phyloP scores from a whole-genome alignment of 1,140 invertebrate species.

The Saxidomus purpurata region DNA sequence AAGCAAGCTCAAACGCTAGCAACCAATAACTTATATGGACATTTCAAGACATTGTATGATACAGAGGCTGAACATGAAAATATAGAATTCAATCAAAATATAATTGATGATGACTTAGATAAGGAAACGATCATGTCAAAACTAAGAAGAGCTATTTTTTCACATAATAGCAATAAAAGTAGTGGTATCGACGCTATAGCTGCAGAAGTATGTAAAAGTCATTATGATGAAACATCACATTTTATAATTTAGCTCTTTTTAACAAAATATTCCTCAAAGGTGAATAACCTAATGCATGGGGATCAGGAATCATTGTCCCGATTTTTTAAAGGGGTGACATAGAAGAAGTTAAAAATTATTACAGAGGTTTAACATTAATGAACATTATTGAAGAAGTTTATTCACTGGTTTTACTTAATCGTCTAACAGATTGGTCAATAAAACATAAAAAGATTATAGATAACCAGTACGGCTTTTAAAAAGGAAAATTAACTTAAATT shows the following conservation, averaged over 20 bases:
- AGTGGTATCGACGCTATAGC: not conserved
- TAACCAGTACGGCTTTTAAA: not conserved
- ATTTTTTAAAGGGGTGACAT: not conserved
- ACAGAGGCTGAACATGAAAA: too few relatives aligned
- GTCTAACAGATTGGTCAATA: constrained; percentile 29
- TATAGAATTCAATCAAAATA: too few relatives aligned
- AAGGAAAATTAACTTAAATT: constrained; percentile 35
- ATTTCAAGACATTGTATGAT: too few relatives aligned
- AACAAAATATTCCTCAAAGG: not conserved
- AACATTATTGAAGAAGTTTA: constrained; percentile 32
- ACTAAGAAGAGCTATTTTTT: not conserved
- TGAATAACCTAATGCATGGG: constrained; percentile 6
- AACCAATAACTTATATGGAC: too few relatives aligned
- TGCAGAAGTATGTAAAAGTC: not conserved
- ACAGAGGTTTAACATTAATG: constrained; percentile 38
- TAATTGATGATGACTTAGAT: too few relatives aligned
- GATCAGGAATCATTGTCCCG: not conserved
- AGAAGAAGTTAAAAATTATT: constrained; percentile 26
- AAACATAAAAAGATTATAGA: constrained; percentile 18
- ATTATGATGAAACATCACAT: not conserved
- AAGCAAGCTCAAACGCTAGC: too few relatives aligned
- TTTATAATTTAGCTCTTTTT: not conserved
- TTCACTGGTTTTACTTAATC: constrained; percentile 19
- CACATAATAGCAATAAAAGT: constrained; percentile 13
- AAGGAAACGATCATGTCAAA: too few relatives aligned